Conservation (phyloP, 2,888 invertebrate genomes). For the Trissolcus brochymenae region DNA sequence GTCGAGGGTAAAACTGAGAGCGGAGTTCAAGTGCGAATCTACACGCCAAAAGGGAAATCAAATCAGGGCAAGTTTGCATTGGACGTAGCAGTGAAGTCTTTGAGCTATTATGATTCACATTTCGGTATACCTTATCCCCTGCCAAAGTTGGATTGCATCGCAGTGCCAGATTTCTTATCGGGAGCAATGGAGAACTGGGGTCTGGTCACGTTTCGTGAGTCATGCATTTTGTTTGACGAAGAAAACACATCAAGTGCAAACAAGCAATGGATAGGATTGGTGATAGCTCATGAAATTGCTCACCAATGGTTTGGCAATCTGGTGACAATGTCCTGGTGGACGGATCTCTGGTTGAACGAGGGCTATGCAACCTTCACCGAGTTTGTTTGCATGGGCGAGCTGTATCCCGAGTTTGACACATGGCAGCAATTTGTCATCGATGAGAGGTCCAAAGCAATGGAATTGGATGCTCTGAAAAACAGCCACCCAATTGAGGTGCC, state of each 20-base stretch:
- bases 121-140: constrained; percentile 96
- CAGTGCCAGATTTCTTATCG: constrained; percentile 95
- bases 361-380: constrained; percentile 98
- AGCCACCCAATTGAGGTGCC: constrained; percentile 98
- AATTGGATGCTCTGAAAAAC: constrained; percentile 91
- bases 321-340: constrained; percentile 99
- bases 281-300: constrained; percentile 94
- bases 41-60: constrained; percentile 92
- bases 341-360: constrained; percentile 96
- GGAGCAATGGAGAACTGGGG: constrained; percentile 99
- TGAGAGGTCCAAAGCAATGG: constrained; percentile 89
- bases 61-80: constrained; percentile 95
- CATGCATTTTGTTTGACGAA: constrained; percentile 92
- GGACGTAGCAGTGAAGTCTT: constrained; percentile 92
- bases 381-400: constrained; percentile 92
- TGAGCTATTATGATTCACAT: constrained; percentile 96
- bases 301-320: constrained; percentile 99
- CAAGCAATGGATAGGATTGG: constrained; percentile 91
- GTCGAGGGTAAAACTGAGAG: constrained; percentile 90
- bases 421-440: constrained; percentile 98
- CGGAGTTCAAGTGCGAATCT: constrained; percentile 88
- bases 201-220: constrained; percentile 84
- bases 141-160: constrained; percentile 97
- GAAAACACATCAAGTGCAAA: constrained; percentile 90
- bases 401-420: constrained; percentile 97